Conservation (phyloP, 1,140 invertebrate genomes). For the Bombus fervidus region DNA sequence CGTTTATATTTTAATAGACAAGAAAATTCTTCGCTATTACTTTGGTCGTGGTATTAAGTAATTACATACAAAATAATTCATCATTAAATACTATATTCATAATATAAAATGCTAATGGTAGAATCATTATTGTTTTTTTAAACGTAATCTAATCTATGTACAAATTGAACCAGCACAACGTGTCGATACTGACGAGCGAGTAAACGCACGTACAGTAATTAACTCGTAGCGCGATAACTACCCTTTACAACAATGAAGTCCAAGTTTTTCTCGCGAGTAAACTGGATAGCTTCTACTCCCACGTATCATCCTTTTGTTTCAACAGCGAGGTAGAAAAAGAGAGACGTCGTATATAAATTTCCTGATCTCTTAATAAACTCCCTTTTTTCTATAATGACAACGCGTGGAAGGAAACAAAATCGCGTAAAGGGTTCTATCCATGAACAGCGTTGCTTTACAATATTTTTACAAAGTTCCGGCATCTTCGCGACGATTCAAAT, state of each 20-base stretch:
- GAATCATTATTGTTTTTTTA: constrained; percentile 70
- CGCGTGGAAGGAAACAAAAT: not conserved
- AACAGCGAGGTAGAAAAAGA: not conserved
- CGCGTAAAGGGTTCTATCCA: not conserved
- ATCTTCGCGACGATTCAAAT: constrained; percentile 24
- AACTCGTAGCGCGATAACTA: constrained; percentile 1
- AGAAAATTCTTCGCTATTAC: constrained; percentile 65
- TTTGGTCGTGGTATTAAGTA: constrained; percentile 78
- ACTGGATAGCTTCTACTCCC: not conserved
- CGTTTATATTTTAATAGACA: constrained; percentile 40
- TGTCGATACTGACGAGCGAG: constrained; percentile 39
- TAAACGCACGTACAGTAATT: not conserved
- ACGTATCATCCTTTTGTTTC: not conserved
- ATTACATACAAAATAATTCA: constrained; percentile 69
- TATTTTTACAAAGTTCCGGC: constrained; percentile 5
- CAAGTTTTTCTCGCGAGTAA: not conserved
- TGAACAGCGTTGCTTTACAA: not conserved
- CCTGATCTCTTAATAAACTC: not conserved
- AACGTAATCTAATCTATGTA: constrained; percentile 71
- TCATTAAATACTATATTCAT: constrained; percentile 73
- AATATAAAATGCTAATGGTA: constrained; percentile 76
- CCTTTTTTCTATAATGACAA: not conserved
- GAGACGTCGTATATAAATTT: not conserved
- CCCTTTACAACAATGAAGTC: not conserved
- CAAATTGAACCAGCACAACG: constrained; percentile 73